Conservation (phyloP, 2,888 invertebrate genomes). For the Agriopis marginaria region DNA sequence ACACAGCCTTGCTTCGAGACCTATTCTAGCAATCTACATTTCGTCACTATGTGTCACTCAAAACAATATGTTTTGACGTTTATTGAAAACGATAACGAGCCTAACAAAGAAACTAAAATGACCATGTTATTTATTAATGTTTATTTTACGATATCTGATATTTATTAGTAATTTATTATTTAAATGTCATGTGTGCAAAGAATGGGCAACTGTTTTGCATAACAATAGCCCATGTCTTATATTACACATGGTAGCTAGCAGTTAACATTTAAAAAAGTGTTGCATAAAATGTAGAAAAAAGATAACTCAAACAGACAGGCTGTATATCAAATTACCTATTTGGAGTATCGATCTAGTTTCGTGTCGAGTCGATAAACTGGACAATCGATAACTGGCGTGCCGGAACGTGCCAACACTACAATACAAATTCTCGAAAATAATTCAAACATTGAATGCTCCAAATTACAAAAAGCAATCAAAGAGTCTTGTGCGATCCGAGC, state of each 20-base stretch:
- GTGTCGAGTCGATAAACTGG: conserved; percentile 41
- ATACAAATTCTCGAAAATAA: conserved; percentile 73
- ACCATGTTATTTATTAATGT: conserved; percentile 18
- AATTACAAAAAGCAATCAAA: conserved; percentile 79
- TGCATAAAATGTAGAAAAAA: conserved; percentile 25
- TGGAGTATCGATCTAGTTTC: conserved; percentile 33
- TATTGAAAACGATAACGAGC: conserved; percentile 14
- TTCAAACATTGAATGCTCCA: conserved; percentile 73
- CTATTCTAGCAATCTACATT: background rate
- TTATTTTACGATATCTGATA: conserved; percentile 22
- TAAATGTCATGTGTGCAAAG: conserved; percentile 31
- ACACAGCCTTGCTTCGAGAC: too few relatives aligned
- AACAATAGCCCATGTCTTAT: conserved; percentile 25
- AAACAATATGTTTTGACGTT: background rate
- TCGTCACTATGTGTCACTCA: background rate
- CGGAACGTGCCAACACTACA: conserved; percentile 64
- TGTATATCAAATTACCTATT: conserved; percentile 25
- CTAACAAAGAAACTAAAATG: conserved; percentile 25
- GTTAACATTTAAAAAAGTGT: conserved; percentile 21
- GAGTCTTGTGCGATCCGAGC: conserved; percentile 66
- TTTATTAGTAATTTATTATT: conserved; percentile 33
- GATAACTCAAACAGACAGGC: conserved; percentile 27
- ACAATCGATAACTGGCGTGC: conserved; percentile 53
- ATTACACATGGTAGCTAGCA: conserved; percentile 7
- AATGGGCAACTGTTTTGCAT: conserved; percentile 33